Base-by-base conservation (phyloP, 2,888 invertebrate genomes). In the Criorhina ranunculi region DNA sequence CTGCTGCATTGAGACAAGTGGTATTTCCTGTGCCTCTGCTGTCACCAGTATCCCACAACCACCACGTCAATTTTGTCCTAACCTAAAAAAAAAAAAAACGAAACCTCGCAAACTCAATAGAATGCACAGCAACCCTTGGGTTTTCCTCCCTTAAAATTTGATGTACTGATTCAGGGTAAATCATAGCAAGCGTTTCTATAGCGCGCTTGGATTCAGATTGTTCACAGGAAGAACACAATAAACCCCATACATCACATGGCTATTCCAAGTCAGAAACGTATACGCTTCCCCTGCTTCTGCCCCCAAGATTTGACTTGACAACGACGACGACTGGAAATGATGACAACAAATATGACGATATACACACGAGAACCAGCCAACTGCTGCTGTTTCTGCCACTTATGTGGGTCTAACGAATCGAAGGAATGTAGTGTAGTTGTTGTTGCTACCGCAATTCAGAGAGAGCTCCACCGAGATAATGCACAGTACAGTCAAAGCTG, bases 11-110 rank as follows among this genome's bases (percentile, higher is more conserved):
- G 42, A 70, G 64, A 59, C 69, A 85, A 85, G 79, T 70, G 69
- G 73, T 33, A 80, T 79, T 85, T 85, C 79, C 75, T 80, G 79
- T 75, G 64, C 64, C 33, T 44, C 19, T 29, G 44, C 60, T 79
- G 72, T 67, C 37, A 64, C 46, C 59, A 57, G 46, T 42, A 35
- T 37, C 17, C 35, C 49, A 78, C 73, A 80, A 80, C 70, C 67
- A 83, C 78, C 69, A 85, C 75, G 79, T 79, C 79, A 85, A 35
- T 75, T 79, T 59, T 49, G 64, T 80, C 64, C 85, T 85, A 85
- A 85, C 85, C 85, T 85, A 85, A 49, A 79, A 78, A 78, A 70
- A 60, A 59, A 40, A 42, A 62, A 57, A 64, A 60, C 15, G 59
- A 46, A 70, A 37, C 51, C 37, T 69, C 35, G 57, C 69, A 69